Conservation (phyloP, 2,888 invertebrate species). For the Nemurella pictetii region DNA sequence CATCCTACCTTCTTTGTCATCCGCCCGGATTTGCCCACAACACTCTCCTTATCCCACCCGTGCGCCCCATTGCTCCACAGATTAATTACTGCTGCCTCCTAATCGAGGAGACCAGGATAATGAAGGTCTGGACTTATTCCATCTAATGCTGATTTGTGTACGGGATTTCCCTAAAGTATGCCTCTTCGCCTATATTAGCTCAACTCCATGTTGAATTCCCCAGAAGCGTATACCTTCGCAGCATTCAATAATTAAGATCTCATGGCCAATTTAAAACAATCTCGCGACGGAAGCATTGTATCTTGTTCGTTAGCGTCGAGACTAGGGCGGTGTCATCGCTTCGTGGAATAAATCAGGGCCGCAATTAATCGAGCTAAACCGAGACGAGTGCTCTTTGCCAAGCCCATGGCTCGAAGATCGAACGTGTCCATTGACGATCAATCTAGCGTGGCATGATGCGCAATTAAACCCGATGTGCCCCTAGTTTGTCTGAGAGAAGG, state of each 20-base stretch:
- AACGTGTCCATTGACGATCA: not conserved
- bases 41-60: not conserved
- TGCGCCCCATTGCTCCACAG: constrained; percentile 14
- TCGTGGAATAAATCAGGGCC: not conserved
- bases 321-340: not conserved
- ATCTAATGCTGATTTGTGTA: constrained; percentile 40
- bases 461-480: not conserved
- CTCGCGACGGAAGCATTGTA: not conserved
- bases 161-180: constrained; percentile 35
- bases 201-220: not conserved
- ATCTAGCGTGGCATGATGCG: not conserved
- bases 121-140: constrained; percentile 35
- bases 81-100: constrained; percentile 28
- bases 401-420: not conserved
- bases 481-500: not conserved
- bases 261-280: not conserved
- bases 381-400: not conserved
- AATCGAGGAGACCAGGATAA: constrained; percentile 30
- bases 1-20: not conserved
- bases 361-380: not conserved
- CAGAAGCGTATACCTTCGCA: not conserved
- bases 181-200: constrained; percentile 26
- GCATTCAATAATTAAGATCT: not conserved
- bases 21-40: not conserved
- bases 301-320: not conserved